Percentiles rank a stretch among this genome's conserved stretches.
These are phyloP conservation scores for Pseudolaguvia tuberculata DNA, from an alignment of 2,113 vertebrate genomes.

Conservation along the genomic window DNA sequence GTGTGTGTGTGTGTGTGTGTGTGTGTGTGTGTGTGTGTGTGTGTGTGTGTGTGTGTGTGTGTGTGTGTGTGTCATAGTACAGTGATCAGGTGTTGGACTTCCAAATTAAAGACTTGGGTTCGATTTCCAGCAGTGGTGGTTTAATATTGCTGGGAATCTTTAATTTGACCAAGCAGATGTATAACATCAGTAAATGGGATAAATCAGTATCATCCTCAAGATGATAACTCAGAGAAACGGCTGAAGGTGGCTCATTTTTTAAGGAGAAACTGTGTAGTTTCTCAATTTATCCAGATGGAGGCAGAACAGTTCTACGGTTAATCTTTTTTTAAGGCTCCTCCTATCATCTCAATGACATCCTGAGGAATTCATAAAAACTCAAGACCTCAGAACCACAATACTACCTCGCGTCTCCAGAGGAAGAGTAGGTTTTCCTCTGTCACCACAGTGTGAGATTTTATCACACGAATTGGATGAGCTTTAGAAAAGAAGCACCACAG, in stretches of 20 bases:
- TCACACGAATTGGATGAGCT: background rate
- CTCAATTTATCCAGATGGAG: conserved; percentile 8
- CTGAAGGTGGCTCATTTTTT: background rate
- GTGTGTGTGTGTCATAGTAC: no score
- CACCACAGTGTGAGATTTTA: background rate
- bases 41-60: no score
- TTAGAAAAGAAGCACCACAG: background rate
- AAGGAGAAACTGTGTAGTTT: background rate
- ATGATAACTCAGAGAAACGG: no score
- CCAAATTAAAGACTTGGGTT: no score
- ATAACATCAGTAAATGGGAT: no score
- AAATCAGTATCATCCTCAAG: no score
- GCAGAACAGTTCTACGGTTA: background rate
- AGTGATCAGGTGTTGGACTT: no score
- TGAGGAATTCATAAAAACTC: background rate
- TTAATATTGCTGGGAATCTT: no score
- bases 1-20: no score
- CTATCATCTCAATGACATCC: background rate
- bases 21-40: no score
- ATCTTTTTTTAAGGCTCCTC: background rate
- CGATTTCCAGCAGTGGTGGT: no score
- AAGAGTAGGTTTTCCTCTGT: background rate
- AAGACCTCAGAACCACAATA: conserved; percentile 11
- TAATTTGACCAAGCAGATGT: no score
- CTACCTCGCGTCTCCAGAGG: background rate